Base-by-base conservation (phyloP, 1,140 invertebrate species). In the Drosophila suzukii region DNA sequence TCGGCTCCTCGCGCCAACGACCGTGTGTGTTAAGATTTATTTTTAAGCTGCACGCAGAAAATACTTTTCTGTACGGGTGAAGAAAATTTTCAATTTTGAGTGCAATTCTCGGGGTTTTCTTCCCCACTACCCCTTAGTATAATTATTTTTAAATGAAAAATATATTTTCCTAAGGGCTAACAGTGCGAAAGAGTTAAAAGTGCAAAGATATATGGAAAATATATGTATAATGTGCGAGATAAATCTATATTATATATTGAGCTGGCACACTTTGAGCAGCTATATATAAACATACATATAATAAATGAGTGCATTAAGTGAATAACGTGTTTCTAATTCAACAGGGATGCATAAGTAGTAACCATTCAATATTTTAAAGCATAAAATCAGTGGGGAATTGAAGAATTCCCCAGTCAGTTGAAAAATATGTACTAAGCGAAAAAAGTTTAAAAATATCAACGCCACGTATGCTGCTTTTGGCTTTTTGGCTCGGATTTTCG, bases 1-100 rank as follows among this genome's bases (percentile, higher is more conserved):
- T 77, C 63, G 59, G 62, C 20, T 75, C 51, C 62, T 54, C 75
- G 67, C 44, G 75, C 67, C 82, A 83, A 62, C 75, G 67, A 61
- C 51, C 83, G 79, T 88, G 80, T 82, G 82, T 80, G 79, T 83
- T 89, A 72, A 83, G 84, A 83, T 88, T 88, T 88, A 88, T 88
- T 88, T 88, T 77, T 88, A 83, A 85, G 68, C 68, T 85, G 59
- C 57, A 74, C 60, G 61, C 61, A 76, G 57, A 86, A 58, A 83
- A 70, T 75, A 65, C 17, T 76, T 57, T 62, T 66, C 36, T 44
- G 67, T 62, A 60, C 72, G 82, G 70, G 73, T 57, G 58, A 75
- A 71, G 24, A 20, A 49, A 66, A 43, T 32, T 24, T 43, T 15
- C 3, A 46, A 27, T 13, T 51, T n/a, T 39, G 6, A n/a, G 39